Evolutionary conservation across 2,888 invertebrate genomes (phyloP), one percentile per base, ranked within the genome.

Genomic region (Amblyteles armatorius): DNA sequence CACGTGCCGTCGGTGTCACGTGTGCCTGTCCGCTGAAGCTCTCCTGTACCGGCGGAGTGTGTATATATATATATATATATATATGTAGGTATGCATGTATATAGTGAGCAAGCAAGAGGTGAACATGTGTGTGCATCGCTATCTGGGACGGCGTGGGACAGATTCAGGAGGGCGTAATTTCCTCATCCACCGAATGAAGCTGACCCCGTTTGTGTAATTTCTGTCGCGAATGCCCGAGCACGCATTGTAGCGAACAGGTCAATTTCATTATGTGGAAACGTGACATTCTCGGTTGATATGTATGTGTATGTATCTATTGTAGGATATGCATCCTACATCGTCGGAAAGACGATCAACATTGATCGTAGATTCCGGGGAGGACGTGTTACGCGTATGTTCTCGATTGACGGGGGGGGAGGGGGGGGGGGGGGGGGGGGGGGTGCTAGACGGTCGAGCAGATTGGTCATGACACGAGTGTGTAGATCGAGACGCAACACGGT

Each of bases 1-100:
- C 85, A 85, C 82, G 79, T 83, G 80, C 81, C 79, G 29, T 44
- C 60, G 80, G 73, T 83, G 77, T 72, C 83, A 79, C 85, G 73
- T 85, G 82, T 83, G 63, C 77, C 67, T 80, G 76, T 52, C 72
- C 57, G 29, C 73, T 63, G 60, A 71, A 68, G 68, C 48, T 73
- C 50, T 60, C 48, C 29, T n/a, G 52, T 50, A 29, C 22, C 67
- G 48, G 40, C 55, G 65, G 57, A 71, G 19, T 13, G 52, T 44
- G 19, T 16, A 13, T 9, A 40, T 16, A 13, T 13, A 40, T 40
- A 2, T 44, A 19, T 16, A 13, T 9, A 40, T 16, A 13, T 13
- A 40, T 40, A 2, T 36, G 36, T 9, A 9, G 36, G 44, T n/a
- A 22, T 71, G 22, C 48, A 77, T 52, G 50, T 72, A 16, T 65